Evolutionary conservation across 2,888 invertebrate genomes (phyloP).

Genomic region (Pardosa pseudoannulata): DNA sequence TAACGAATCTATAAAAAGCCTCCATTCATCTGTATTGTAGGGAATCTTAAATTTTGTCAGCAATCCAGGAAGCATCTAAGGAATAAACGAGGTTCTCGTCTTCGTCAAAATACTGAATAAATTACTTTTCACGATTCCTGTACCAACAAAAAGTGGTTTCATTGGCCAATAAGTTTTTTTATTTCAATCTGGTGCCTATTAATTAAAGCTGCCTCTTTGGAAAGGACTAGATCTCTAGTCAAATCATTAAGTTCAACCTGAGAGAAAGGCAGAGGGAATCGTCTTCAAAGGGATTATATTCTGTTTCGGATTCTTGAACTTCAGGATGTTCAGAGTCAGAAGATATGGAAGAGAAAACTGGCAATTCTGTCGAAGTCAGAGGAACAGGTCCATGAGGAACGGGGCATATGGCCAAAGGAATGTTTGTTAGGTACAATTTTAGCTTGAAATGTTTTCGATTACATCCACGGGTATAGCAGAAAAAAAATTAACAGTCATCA

Average conservation of each 20-base stretch:
- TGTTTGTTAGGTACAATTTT: too few relatives aligned
- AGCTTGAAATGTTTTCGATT: too few relatives aligned
- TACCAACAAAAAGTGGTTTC: neutral
- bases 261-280: constrained; percentile 7
- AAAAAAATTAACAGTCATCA: too few relatives aligned
- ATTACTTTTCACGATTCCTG: neutral
- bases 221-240: neutral
- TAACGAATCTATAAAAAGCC: neutral
- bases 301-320: neutral
- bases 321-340: neutral
- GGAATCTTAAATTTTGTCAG: neutral
- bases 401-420: too few relatives aligned
- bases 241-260: constrained; percentile 13
- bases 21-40: neutral
- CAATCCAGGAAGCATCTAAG: neutral
- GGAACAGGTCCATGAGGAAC: constrained; percentile 10
- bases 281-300: neutral
- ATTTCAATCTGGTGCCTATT: neutral
- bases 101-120: neutral
- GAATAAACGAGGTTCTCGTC: neutral
- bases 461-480: too few relatives aligned
- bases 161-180: too few relatives aligned
- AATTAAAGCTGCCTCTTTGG: neutral
- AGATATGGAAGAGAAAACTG: neutral
- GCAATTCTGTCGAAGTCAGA: neutral